Evolutionary conservation across 2,888 invertebrate species (phyloP), one percentile per base, ranked within the genome.

Genomic region (Drosophila austrosaltans): DNA sequence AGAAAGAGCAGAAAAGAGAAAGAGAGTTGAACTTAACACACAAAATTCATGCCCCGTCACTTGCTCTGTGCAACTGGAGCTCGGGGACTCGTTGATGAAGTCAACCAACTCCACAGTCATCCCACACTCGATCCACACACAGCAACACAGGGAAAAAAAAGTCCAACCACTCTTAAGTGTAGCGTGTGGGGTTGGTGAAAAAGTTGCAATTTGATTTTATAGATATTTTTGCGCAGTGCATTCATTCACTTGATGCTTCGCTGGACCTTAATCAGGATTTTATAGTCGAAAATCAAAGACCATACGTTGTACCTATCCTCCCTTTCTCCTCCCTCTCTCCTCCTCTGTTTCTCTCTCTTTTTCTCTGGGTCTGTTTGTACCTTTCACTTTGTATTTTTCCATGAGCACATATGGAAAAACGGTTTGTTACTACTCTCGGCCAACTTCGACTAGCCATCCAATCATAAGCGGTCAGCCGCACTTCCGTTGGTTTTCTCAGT

Each of bases 211-310:
- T 20, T 39, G 36, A 56, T 40, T 22, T 10, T n/a, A 56, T 22
- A 30, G 5, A 30, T 4, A 40, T 36, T 16, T 28, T 20, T 5
- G 6, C 44, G 7, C 39, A 36, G 36, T 39, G 56, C 20, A 56
- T n/a, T 32, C 36, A 25, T 20, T 40, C 58, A 25, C 30, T 12
- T 20, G 32, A 32, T 7, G 59, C 32, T 36, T 7, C 6, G 40
- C 25, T 36, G 40, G 39, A 12, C 66, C 62, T 57, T 76, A 76
- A 69, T 70, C 76, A 70, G 71, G 44, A 70, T 71, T 75, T 75
- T 76, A 75, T 74, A 62, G 68, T 39, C 59, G 22, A 22, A 57
- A 53, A 61, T 66, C 54, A 30, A 53, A n/a, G 61, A 42, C 36
- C n/a, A 7, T 3, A 2, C 20, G 2, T 5, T 20, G 5, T 42